Conservation (phyloP, 2,888 invertebrate species). For the Exocentrus adspersus region DNA sequence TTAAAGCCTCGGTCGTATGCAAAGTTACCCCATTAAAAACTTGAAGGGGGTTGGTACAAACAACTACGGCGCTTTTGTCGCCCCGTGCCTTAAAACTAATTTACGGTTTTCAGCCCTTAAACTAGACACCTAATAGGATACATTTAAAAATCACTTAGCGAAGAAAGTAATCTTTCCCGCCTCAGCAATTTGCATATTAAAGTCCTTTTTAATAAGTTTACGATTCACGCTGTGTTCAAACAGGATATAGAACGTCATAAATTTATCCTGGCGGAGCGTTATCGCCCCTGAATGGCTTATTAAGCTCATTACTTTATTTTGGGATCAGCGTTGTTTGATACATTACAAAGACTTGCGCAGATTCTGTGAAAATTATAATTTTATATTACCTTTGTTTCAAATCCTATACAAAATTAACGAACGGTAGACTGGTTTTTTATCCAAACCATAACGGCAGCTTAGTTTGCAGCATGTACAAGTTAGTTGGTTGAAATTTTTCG, state of each 20-base stretch:
- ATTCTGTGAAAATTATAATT: too few species aligned
- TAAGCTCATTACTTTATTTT: not conserved
- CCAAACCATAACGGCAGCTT: too few species aligned
- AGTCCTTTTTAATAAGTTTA: slow-evolving; percentile 10
- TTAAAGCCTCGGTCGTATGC: not conserved
- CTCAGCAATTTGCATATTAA: slow-evolving; percentile 9
- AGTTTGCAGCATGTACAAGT: too few species aligned
- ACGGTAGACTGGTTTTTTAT: too few species aligned
- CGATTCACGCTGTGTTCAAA: not conserved
- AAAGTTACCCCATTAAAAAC: slow-evolving; percentile 7
- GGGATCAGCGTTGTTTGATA: too few species aligned
- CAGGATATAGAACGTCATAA: not conserved
- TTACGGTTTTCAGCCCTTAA: slow-evolving; percentile 9
- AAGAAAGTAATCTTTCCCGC: slow-evolving; percentile 7
- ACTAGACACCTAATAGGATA: slow-evolving; percentile 10
- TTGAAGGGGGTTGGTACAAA: too few species aligned
- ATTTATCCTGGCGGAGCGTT: not conserved
- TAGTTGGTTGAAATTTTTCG: too few species aligned
- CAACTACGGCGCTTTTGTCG: too few species aligned
- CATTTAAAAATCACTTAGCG: slow-evolving; percentile 10
- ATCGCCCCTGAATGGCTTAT: not conserved
- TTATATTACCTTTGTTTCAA: too few species aligned
- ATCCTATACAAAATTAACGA: too few species aligned
- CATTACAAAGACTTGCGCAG: too few species aligned
- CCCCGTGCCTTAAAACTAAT: slow-evolving; percentile 5